A percentile compares a stretch with the other conserved stretches of the same genome.
Evolutionary conservation across 1,140 invertebrate species (phyloP).

Genomic region (Tetramorium simillimum): DNA sequence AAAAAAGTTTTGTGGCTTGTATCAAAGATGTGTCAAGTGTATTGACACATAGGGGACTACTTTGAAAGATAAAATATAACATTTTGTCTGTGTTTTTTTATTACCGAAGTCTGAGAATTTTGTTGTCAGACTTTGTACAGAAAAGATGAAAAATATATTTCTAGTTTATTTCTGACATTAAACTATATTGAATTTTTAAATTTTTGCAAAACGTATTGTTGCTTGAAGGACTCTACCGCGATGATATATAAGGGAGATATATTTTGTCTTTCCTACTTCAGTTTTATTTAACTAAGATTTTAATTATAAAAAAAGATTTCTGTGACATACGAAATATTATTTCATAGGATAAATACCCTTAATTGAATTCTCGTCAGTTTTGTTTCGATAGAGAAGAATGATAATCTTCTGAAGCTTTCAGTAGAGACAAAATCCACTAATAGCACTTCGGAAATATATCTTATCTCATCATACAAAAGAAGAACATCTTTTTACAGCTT

Average conservation of each 20-base stretch:
- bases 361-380: not conserved
- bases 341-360: not conserved
- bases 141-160: slow-evolving; percentile 4
- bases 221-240: not conserved
- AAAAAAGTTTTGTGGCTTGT: no score
- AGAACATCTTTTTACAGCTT: not conserved
- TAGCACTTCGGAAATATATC: slow-evolving; percentile 31
- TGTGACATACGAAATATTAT: not conserved
- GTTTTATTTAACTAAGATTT: not conserved
- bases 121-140: not conserved
- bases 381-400: not conserved
- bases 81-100: no score
- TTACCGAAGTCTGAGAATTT: no score
- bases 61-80: no score
- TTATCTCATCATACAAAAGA: slow-evolving; percentile 28
- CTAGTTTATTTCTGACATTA: not conserved
- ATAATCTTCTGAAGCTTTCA: slow-evolving; percentile 15
- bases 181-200: not conserved
- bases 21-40: no score
- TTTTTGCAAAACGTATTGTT: not conserved
- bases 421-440: slow-evolving; percentile 24
- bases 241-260: not conserved
- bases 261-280: not conserved
- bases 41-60: no score
- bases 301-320: slow-evolving; percentile 4